Conservation (phyloP, 2,113 vertebrate genomes). For the Uropsilus gracilis region DNA sequence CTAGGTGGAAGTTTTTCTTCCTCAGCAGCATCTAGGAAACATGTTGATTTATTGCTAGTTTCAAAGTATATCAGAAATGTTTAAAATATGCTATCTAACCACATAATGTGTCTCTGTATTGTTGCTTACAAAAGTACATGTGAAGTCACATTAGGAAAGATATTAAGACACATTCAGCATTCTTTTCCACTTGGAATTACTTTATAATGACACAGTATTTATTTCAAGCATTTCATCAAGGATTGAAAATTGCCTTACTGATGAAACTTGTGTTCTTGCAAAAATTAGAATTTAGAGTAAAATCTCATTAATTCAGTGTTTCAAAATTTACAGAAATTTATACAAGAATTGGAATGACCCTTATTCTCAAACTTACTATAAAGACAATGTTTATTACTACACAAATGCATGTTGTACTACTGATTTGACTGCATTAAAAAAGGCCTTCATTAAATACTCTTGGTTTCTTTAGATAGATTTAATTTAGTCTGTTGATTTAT, state of each 20-base stretch:
- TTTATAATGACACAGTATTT: constrained; percentile 53
- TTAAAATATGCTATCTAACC: constrained; percentile 72
- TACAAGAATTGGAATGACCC: not conserved
- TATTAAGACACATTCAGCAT: constrained; percentile 60
- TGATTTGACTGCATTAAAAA: not conserved
- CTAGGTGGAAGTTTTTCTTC: constrained; percentile 41
- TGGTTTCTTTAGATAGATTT: not conserved
- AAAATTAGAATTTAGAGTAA: constrained; percentile 53
- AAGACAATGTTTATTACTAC: not conserved
- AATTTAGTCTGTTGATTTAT: not conserved
- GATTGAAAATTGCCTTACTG: constrained; percentile 43
- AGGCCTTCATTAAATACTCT: not conserved
- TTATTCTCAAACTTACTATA: not conserved
- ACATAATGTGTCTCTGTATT: constrained; percentile 49
- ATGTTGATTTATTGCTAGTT: constrained; percentile 61
- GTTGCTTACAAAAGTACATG: constrained; percentile 40
- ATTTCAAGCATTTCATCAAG: constrained; percentile 70
- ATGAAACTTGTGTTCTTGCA: constrained; percentile 54
- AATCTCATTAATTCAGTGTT: constrained; percentile 56
- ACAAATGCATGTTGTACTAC: not conserved
- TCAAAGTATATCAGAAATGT: constrained; percentile 61
- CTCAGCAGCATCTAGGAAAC: constrained; percentile 4
- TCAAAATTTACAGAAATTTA: constrained; percentile 30
- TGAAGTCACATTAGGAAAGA: constrained; percentile 60
- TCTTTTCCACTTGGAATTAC: constrained; percentile 55